Evolutionary conservation across 2,888 invertebrate genomes (phyloP).

Genomic region (Microctonus brassicae): DNA sequence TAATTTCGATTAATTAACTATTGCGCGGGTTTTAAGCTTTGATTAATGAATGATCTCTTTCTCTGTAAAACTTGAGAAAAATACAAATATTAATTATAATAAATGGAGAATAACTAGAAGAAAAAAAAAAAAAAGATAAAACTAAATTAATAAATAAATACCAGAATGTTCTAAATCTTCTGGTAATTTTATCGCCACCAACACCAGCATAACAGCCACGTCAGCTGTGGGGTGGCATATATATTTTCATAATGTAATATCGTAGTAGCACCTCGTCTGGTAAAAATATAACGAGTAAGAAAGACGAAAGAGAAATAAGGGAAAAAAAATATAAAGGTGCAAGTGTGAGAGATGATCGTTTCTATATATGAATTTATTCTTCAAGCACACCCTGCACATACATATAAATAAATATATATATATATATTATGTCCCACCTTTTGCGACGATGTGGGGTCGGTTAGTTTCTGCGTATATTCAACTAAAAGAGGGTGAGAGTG

Average conservation of each 20-base stretch:
- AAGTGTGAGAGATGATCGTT: slow-evolving; percentile 14
- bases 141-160: slow-evolving; percentile 33
- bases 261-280: slow-evolving; percentile 48
- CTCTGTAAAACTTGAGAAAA: too few relatives aligned
- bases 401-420: slow-evolving; percentile 7
- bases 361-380: not conserved
- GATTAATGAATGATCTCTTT: too few relatives aligned
- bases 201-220: slow-evolving; percentile 47
- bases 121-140: not conserved
- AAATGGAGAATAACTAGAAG: slow-evolving; percentile 3
- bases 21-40: too few relatives aligned
- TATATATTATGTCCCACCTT: slow-evolving; percentile 13
- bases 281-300: not conserved
- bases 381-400: not conserved
- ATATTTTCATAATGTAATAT: slow-evolving; percentile 64
- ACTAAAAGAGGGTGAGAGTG: slow-evolving; percentile 19
- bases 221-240: slow-evolving; percentile 53
- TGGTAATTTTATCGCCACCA: slow-evolving; percentile 53
- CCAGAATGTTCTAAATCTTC: slow-evolving; percentile 20
- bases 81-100: too few relatives aligned
- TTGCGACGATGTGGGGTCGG: not conserved
- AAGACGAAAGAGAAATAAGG: too few relatives aligned
- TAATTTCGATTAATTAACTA: too few relatives aligned
- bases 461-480: not conserved
- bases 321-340: not conserved